Evolutionary conservation across 2,113 vertebrate species (phyloP).

Genomic region (Coptodon bakossiorum): DNA sequence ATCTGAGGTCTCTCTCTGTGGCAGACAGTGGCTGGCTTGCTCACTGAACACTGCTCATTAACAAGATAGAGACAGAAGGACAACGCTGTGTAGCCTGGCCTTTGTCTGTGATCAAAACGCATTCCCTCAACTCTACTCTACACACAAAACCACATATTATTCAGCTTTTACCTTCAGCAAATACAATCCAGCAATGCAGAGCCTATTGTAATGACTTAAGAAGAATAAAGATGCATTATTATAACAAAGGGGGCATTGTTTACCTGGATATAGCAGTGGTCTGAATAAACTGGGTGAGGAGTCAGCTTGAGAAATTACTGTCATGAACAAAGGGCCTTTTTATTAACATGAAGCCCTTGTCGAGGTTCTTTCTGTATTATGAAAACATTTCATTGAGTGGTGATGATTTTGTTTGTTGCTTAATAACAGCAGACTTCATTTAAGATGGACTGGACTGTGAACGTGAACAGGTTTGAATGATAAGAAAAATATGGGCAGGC

Average conservation of each 20-base stretch:
- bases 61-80: conserved; percentile 71
- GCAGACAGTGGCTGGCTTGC: conserved; percentile 64
- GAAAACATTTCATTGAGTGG: conserved; percentile 26
- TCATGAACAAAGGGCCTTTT: conserved; percentile 55
- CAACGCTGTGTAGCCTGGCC: conserved; percentile 64
- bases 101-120: conserved; percentile 71
- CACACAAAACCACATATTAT: conserved; percentile 66
- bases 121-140: conserved; percentile 52
- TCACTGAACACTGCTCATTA: conserved; percentile 67
- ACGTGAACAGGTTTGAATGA: neutral
- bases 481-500: neutral
- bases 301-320: conserved; percentile 58
- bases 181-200: conserved; percentile 37
- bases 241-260: conserved; percentile 59
- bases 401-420: conserved; percentile 17
- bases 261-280: conserved; percentile 47
- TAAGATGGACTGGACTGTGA: neutral
- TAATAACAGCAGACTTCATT: conserved; percentile 14
- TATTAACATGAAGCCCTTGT: conserved; percentile 34
- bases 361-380: conserved; percentile 11
- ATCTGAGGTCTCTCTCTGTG: conserved; percentile 72
- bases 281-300: conserved; percentile 59
- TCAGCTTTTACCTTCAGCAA: conserved; percentile 60
- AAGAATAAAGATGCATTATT: conserved; percentile 61
- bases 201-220: conserved; percentile 59